Percentiles rank a stretch among this genome's conserved stretches.
Evolutionary conservation across 2,888 invertebrate species (phyloP).

Genomic region (Nephrocerus scutellatus): DNA sequence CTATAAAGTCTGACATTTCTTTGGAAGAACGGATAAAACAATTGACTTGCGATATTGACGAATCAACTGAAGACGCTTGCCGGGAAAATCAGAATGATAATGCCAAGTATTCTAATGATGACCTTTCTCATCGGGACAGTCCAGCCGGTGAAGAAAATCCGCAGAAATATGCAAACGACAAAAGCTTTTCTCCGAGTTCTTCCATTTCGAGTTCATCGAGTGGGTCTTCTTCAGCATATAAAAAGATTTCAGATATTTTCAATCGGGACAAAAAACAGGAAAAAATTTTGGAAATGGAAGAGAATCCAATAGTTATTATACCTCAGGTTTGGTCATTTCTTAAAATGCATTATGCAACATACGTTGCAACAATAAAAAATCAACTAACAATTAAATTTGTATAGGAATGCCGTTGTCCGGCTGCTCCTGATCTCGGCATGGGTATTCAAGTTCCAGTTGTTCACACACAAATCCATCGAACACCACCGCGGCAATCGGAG

Average conservation of each 20-base stretch:
- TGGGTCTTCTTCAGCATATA: slow-evolving; percentile 59
- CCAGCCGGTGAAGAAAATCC: slow-evolving; percentile 60
- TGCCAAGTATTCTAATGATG: slow-evolving; percentile 29
- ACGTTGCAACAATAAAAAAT: neutral
- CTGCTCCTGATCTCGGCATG: slow-evolving; percentile 54
- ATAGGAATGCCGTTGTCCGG: slow-evolving; percentile 47
- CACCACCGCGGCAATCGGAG: slow-evolving; percentile 52
- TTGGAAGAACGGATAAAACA: slow-evolving; percentile 79
- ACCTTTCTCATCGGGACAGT: slow-evolving; percentile 54
- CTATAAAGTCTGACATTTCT: slow-evolving; percentile 58
- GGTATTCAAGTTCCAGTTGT: slow-evolving; percentile 49
- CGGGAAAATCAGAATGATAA: slow-evolving; percentile 28
- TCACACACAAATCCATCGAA: slow-evolving; percentile 47
- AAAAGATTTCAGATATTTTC: slow-evolving; percentile 49
- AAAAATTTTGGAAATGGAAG: slow-evolving; percentile 47
- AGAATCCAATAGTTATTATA: slow-evolving; percentile 48
- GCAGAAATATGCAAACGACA: slow-evolving; percentile 49
- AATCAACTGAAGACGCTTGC: slow-evolving; percentile 48
- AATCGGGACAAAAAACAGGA: slow-evolving; percentile 47
- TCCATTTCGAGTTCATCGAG: slow-evolving; percentile 54
- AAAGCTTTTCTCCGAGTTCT: slow-evolving; percentile 56
- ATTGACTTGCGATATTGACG: slow-evolving; percentile 78
- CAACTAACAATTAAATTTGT: neutral
- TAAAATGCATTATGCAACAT: neutral
- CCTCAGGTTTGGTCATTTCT: slow-evolving; percentile 37